A percentile compares a stretch with the other conserved stretches of the same genome.
Evolutionary conservation across 2,888 invertebrate genomes (phyloP).

Genomic region (Folsomia manolachei): DNA sequence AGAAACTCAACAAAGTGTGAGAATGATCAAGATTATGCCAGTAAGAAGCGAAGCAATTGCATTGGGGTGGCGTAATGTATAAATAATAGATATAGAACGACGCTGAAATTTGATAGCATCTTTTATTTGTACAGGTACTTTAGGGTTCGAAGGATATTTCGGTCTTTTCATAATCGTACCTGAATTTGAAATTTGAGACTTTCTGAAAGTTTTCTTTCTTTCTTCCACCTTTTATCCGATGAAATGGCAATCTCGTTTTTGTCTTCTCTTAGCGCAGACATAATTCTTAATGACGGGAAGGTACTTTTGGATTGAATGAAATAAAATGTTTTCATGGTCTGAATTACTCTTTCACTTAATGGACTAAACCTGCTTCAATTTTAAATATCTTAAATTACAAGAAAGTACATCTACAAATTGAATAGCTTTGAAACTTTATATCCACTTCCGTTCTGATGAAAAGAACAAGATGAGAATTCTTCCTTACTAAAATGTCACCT

Average conservation of each 20-base stretch:
- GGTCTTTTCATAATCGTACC: background rate
- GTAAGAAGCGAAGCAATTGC: no score
- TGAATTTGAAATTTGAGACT: slow-evolving; percentile 8
- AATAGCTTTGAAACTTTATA: background rate
- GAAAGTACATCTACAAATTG: background rate
- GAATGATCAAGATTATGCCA: slow-evolving; percentile 17
- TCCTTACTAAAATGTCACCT: background rate
- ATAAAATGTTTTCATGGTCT: background rate
- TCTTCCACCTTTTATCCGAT: background rate
- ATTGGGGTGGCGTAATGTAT: no score
- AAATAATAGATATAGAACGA: no score
- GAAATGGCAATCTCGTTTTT: no score
- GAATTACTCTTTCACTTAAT: background rate
- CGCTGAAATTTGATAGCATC: background rate
- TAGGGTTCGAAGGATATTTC: slow-evolving; percentile 2
- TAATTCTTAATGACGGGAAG: background rate
- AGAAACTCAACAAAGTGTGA: slow-evolving; percentile 17
- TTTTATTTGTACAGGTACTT: background rate
- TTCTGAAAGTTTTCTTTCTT: slow-evolving; percentile 7
- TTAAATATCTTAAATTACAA: background rate
- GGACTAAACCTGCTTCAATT: background rate
- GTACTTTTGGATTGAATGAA: background rate
- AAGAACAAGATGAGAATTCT: background rate
- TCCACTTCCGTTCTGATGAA: background rate
- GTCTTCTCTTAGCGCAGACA: background rate